A percentile compares a stretch with the other conserved stretches of the same genome.
phyloP scores from a whole-genome alignment of 2,797 vertebrate species.

The Pangasius mekongensis region DNA sequence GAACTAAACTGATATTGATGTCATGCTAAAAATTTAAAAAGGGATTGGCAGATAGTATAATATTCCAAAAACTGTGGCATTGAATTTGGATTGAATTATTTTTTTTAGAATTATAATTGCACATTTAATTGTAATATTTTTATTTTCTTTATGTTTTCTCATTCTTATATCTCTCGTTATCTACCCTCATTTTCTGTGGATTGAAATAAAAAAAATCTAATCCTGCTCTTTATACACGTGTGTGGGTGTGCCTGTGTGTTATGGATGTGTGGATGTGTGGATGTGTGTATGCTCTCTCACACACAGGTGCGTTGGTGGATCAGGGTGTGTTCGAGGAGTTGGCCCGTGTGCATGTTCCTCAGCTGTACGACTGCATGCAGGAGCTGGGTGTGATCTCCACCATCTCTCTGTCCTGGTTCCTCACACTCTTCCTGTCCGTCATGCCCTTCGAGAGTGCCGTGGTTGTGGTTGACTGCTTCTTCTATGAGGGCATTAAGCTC shows the following conservation, averaged over 20 bases:
- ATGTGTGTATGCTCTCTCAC: not conserved
- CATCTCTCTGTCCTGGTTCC: constrained; percentile 98
- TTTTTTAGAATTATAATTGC: not conserved
- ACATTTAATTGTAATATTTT: not conserved
- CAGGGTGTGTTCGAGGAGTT: constrained; percentile 98
- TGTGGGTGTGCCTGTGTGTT: constrained; percentile 4
- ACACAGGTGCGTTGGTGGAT: constrained; percentile 91
- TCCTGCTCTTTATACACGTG: not conserved
- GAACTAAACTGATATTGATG: not conserved
- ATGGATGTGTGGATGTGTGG: not conserved
- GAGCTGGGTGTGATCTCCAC: constrained; percentile 96
- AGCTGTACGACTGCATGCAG: constrained; percentile 98
- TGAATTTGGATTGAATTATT: not conserved
- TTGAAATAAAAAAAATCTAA: not conserved
- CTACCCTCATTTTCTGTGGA: not conserved
- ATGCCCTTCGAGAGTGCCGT: constrained; percentile 98
- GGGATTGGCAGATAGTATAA: not conserved
- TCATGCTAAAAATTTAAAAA: too few relatives aligned
- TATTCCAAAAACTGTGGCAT: not conserved
- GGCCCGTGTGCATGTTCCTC: constrained; percentile 90
- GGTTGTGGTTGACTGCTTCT: constrained; percentile 98
- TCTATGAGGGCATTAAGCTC: constrained; percentile 98
- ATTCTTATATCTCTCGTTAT: not conserved
- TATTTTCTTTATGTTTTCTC: not conserved
- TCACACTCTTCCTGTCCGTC: constrained; percentile 96